phyloP scores from a whole-genome alignment of 2,113 vertebrate genomes.

The Elaphurus davidianus region DNA sequence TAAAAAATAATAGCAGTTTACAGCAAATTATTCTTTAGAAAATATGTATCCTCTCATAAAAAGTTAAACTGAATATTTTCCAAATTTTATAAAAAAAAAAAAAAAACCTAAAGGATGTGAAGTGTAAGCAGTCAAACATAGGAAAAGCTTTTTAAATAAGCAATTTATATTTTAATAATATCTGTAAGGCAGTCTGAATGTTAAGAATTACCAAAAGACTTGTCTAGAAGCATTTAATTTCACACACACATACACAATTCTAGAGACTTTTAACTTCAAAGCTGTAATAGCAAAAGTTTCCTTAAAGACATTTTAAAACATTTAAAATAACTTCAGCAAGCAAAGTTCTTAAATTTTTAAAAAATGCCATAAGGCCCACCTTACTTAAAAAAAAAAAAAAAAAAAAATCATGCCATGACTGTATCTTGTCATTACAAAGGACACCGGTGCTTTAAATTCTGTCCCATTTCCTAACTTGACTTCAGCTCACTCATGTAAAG shows the following conservation, averaged over 20 bases:
- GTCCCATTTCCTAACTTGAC: not conserved
- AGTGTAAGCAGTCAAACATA: not conserved
- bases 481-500: not conserved
- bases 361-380: not conserved
- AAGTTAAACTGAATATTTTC: not conserved
- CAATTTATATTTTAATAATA: not conserved
- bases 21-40: conserved; percentile 29
- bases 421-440: not conserved
- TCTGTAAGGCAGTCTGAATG: not conserved
- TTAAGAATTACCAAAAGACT: conserved; percentile 7
- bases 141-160: not conserved
- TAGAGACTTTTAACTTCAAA: not conserved
- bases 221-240: not conserved
- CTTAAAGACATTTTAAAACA: not conserved
- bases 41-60: not conserved
- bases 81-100: conserved; percentile 25
- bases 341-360: not conserved
- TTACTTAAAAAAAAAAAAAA: not conserved
- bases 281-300: not conserved
- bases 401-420: not conserved
- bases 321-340: not conserved
- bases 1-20: conserved; percentile 24
- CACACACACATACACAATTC: not conserved
- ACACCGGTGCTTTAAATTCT: not conserved
- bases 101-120: not conserved